phyloP scores from a whole-genome alignment of 2,113 vertebrate species.

The Pipa parva region DNA sequence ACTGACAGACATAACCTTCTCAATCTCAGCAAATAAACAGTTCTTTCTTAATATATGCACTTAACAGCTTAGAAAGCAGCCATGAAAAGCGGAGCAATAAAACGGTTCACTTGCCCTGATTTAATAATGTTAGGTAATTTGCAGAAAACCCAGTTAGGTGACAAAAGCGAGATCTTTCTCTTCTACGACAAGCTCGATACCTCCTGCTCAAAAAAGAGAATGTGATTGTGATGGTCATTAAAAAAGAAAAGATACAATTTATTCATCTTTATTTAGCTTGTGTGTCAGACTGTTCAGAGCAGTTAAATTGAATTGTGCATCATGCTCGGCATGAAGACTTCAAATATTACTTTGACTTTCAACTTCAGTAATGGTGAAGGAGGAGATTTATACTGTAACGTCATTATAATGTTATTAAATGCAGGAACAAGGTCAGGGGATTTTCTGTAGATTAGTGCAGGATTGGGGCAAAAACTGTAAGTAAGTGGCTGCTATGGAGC shows the following conservation, averaged over 20 bases:
- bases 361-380: conserved; percentile 41
- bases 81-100: conserved; percentile 1
- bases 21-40: not conserved
- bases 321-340: not conserved
- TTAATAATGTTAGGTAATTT: conserved; percentile 12
- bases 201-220: not conserved
- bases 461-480: not conserved
- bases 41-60: not conserved
- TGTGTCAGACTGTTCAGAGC: not conserved
- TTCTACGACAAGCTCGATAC: not conserved
- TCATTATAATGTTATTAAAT: not conserved
- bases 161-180: not conserved
- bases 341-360: not conserved
- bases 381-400: conserved; percentile 46
- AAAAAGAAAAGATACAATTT: conserved; percentile 7
- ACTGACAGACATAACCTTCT: conserved; percentile 25
- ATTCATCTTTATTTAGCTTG: conserved; percentile 11
- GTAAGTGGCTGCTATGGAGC: not conserved
- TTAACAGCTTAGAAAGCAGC: conserved; percentile 1
- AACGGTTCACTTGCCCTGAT: not conserved
- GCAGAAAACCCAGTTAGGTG: conserved; percentile 8
- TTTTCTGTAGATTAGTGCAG: not conserved
- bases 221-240: not conserved
- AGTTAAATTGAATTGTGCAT: conserved; percentile 5
- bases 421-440: not conserved